Percentiles rank a stretch among this genome's conserved stretches.
These are phyloP conservation scores for Caenorhabditis sp. DNA, from an alignment of 2,888 invertebrate genomes.

Conservation along the genomic window DNA sequence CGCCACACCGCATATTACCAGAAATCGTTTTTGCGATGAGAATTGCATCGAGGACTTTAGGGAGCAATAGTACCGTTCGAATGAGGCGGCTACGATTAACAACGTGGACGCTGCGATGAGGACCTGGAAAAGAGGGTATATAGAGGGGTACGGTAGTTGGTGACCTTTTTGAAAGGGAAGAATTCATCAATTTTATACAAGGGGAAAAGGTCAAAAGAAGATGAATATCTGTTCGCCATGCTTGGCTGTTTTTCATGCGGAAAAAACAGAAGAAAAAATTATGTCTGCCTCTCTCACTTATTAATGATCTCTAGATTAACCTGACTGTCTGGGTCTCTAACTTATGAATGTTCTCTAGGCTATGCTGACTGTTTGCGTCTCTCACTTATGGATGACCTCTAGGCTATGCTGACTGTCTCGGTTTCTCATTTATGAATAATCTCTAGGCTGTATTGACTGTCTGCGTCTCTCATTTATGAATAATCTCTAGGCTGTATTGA, in stretches of 20 bases:
- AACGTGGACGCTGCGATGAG: slow-evolving; percentile 56
- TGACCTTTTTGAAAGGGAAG: background rate
- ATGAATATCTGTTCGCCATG: too few species aligned
- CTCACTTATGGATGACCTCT: too few species aligned
- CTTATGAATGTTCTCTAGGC: too few species aligned
- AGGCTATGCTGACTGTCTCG: too few species aligned
- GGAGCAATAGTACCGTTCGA: slow-evolving; percentile 58
- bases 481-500: too few species aligned
- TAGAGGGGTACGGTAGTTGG: background rate
- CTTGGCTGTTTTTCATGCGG: too few species aligned
- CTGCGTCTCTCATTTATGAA: too few species aligned
- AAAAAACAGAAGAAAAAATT: background rate
- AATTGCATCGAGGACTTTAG: slow-evolving; percentile 37
- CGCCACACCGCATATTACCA: slow-evolving; percentile 29
- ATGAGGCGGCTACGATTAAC: slow-evolving; percentile 61
- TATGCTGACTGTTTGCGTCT: too few species aligned
- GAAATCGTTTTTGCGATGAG: slow-evolving; percentile 25
- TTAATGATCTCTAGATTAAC: too few species aligned
- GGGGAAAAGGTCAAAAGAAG: background rate
- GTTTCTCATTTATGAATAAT: too few species aligned
- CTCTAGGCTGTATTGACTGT: too few species aligned
- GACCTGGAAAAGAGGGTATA: slow-evolving; percentile 28
- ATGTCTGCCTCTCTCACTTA: slow-evolving; percentile 1
- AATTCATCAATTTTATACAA: background rate
- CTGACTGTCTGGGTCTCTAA: too few species aligned